Base-by-base conservation (phyloP, 2,113 vertebrate species). In the Pseudopodoces humilis region DNA sequence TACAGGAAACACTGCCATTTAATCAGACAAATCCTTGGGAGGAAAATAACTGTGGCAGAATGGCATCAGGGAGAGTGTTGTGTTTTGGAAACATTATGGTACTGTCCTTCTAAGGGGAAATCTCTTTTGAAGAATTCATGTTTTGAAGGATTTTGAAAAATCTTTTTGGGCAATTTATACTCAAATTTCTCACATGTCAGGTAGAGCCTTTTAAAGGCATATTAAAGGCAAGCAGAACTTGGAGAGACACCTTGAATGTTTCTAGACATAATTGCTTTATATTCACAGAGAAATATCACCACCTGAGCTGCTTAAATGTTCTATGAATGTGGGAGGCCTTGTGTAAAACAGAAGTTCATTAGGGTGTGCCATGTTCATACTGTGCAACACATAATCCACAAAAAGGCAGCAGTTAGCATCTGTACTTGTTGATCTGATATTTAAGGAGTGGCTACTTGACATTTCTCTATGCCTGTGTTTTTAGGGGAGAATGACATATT, bases 341-440 rank as follows among this genome's bases (percentile, higher is more conserved):
- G 37, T 55, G 22, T 30, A 70, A 46, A 47, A 85, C 31, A 31
- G 27, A 35, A 55, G 25, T 16, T 65, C 41, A 55, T 74, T 46
- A 50, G 60, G 23, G 35, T 31, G 43, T 59, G 52, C 19, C 35
- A 30, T 4, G 19, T 53, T 33, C 18, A 10, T 35, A 9, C 19
- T 52, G 47, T 2, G 2, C n/a, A 56, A 44, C 44, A 78, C 30
- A 62, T 62, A 58, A 83, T 64, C 37, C 43, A 81, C 31, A 25
- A 52, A 76, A 76, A 68, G 76, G 39, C 72, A 84, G 62, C 28
- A 41, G 30, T 74, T 90, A 86, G 11, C 58, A 80, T 72, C 80
- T 84, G 33, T 12, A 50, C 33, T 94, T 55, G 46, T 92, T 94
- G 75, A 63, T 79, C 55, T 79, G 91, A 86, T 49, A 79, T 93